Evolutionary conservation across 2,888 invertebrate genomes (phyloP), one percentile per base, ranked within the genome.

Genomic region (Spodoptera littoralis): DNA sequence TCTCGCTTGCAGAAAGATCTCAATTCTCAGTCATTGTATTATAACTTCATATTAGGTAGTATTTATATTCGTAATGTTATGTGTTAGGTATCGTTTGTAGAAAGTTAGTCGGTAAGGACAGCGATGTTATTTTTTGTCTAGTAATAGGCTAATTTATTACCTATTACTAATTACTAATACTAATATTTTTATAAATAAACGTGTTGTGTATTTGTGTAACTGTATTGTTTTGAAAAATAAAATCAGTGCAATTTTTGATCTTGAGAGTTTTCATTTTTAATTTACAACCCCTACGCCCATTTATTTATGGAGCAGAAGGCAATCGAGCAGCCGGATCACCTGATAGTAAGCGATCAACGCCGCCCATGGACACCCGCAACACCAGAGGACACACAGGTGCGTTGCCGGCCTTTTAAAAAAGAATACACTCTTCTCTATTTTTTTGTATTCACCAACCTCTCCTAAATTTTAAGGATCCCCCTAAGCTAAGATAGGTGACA

Each of bases 111-210:
- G 44, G 51, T 77, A 77, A 80, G 70, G 47, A 71, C 71, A 76
- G 73, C 67, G 66, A 73, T 70, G 75, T 85, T 88, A 88, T 90
- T 89, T 88, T 90, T 88, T 82, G 81, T 80, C 79, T 80, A 84
- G 70, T 72, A 69, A 58, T 82, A 81, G 80, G 74, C 70, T 83
- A 84, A 83, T 81, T 76, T 83, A 82, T 76, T 78, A 80, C 66
- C 30, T 30, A 30, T 30, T 36, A 36, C 36, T 36, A 36, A 36
- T 36, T 36, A 36, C 36, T 36, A 36, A 36, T 82, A 81, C 74
- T 81, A 77, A 80, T 83, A 88, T 89, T 90, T 91, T 92, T 92
- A 91, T 92, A 92, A 90, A 91, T 92, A 91, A 88, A 88, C 72
- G 82, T 89, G 86, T 89, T 88, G 89, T 90, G 88, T 84, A 88